Conservation (phyloP, 2,113 vertebrate genomes). For the Leptobrachium ailaonicum region DNA sequence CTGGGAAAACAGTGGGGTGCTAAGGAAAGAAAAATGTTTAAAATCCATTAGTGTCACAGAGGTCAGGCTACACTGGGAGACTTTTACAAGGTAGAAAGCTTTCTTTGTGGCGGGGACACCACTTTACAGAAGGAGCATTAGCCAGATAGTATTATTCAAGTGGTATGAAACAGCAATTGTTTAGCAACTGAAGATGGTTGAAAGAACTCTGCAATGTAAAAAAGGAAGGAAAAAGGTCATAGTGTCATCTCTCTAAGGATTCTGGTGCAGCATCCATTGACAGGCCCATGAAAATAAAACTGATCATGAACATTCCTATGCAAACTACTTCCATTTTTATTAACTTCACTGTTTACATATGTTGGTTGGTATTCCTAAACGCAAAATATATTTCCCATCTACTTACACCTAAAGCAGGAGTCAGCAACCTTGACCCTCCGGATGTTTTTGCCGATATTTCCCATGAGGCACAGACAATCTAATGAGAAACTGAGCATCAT, state of each 20-base stretch:
- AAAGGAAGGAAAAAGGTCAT: background rate
- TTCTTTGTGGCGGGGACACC: conserved; percentile 53
- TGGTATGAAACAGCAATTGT: background rate
- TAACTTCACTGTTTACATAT: no score
- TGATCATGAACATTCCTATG: no score
- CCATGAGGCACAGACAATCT: no score
- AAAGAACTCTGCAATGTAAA: background rate
- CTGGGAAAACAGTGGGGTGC: conserved; percentile 45
- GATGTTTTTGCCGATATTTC: no score
- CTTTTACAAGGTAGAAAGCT: conserved; percentile 36
- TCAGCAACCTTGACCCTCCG: no score
- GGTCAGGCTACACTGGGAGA: conserved; percentile 58
- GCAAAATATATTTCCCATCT: no score
- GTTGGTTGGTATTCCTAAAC: no score
- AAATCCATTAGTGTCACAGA: conserved; percentile 64
- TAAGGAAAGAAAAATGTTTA: conserved; percentile 61
- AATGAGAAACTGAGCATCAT: no score
- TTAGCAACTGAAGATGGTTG: background rate
- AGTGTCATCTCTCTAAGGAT: background rate
- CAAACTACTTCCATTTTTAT: no score
- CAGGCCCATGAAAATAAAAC: no score
- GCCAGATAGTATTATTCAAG: background rate
- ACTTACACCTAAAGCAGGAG: no score
- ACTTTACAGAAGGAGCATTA: conserved; percentile 58
- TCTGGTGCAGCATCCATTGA: background rate